phyloP scores from a whole-genome alignment of 2,113 vertebrate species.

The Oryzias javanicus region DNA sequence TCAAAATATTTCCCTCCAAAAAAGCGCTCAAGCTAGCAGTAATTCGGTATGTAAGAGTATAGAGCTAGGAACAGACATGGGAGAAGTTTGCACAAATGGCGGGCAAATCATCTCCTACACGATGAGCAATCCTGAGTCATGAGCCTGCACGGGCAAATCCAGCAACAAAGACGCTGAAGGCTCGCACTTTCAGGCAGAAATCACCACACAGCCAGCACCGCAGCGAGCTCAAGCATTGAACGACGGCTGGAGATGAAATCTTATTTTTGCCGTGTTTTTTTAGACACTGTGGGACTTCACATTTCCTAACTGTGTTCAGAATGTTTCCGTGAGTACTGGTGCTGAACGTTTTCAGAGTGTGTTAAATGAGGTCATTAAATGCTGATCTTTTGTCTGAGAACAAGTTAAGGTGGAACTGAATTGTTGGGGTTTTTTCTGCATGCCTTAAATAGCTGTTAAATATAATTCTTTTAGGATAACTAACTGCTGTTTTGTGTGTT shows the following conservation, averaged over 20 bases:
- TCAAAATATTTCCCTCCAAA: conserved; percentile 12
- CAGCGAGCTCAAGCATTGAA: conserved; percentile 25
- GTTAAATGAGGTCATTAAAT: conserved; percentile 4
- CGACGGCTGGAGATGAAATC: conserved; percentile 25
- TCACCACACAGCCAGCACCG: conserved; percentile 50
- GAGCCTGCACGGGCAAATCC: conserved; percentile 57
- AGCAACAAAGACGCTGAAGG: conserved; percentile 61
- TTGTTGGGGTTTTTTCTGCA: not conserved
- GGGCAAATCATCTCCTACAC: conserved; percentile 67
- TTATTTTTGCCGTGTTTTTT: conserved; percentile 41
- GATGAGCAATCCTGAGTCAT: conserved; percentile 82
- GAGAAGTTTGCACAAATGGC: conserved; percentile 69
- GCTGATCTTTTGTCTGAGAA: too few relatives aligned
- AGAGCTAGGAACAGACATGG: conserved; percentile 57
- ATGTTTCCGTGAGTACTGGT: conserved; percentile 49
- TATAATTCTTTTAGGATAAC: not conserved
- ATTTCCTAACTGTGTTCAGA: conserved; percentile 48
- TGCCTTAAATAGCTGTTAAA: conserved; percentile 21
- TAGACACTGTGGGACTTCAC: conserved; percentile 47
- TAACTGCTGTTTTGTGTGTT: conserved; percentile 4
- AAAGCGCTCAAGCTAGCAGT: not conserved
- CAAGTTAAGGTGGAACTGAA: not conserved
- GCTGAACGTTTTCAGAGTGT: conserved; percentile 16
- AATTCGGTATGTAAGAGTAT: conserved; percentile 27
- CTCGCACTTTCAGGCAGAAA: conserved; percentile 56